phyloP scores from a whole-genome alignment of 2,113 vertebrate species.

The Eira barbara region DNA sequence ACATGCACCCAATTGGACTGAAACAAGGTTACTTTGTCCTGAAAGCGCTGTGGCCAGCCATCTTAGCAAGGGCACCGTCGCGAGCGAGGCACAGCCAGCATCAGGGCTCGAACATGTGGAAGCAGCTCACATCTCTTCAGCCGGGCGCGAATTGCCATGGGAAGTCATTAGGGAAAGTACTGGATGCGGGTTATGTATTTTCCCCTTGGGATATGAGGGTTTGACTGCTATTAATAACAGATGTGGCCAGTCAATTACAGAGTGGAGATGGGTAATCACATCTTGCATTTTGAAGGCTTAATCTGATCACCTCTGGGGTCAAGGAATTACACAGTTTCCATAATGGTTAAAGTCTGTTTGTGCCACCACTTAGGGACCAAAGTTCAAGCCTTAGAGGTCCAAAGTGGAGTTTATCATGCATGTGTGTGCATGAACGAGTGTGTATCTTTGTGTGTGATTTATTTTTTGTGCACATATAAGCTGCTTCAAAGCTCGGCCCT shows the following conservation, averaged over 20 bases:
- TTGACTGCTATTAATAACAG: constrained; percentile 42
- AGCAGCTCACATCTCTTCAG: not conserved
- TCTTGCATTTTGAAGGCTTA: constrained; percentile 28
- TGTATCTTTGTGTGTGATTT: not conserved
- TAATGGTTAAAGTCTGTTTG: not conserved
- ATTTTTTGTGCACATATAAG: not conserved
- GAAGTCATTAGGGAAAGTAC: not conserved
- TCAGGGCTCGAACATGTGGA: not conserved
- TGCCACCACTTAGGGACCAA: not conserved
- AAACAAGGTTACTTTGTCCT: constrained; percentile 43
- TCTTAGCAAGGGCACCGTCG: not conserved
- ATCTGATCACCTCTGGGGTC: constrained; percentile 47
- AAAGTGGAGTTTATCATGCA: not conserved
- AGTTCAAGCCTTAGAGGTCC: not conserved
- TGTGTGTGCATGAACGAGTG: too few relatives aligned
- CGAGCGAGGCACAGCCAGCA: not conserved
- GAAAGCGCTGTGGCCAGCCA: not conserved
- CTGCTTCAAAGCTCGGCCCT: not conserved
- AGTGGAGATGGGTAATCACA: not conserved
- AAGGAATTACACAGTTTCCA: not conserved
- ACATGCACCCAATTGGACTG: not conserved
- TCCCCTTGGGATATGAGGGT: not conserved
- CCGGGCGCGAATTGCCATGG: not conserved
- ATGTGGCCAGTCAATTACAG: not conserved
- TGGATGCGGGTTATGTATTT: not conserved